These are phyloP conservation scores for Eupeodes luniger DNA, from an alignment of 2,888 invertebrate genomes.

Conservation along the genomic window DNA sequence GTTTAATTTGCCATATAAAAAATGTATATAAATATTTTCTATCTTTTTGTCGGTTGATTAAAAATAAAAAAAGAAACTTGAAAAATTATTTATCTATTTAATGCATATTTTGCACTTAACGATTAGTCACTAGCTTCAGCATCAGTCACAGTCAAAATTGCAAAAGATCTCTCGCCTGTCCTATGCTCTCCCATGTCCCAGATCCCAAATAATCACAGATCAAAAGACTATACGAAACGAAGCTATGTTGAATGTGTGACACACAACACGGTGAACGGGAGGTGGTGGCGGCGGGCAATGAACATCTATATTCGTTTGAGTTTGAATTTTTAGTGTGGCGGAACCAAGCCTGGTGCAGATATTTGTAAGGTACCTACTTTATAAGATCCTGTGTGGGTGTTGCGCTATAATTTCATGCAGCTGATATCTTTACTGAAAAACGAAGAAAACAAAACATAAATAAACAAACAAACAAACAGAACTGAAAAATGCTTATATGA, in stretches of 20 bases:
- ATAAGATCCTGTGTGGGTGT: constrained; percentile 46
- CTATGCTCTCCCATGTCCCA: constrained; percentile 14
- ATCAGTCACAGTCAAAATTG: constrained; percentile 33
- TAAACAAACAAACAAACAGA: constrained; percentile 4
- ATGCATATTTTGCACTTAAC: constrained; percentile 55
- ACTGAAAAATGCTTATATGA: not conserved
- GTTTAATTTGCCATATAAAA: constrained; percentile 40
- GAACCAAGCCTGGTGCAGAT: constrained; percentile 48
- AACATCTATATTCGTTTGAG: not conserved
- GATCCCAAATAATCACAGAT: constrained; percentile 47
- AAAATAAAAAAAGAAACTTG: constrained; percentile 26
- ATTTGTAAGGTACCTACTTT: constrained; percentile 13
- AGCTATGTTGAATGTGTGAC: no score
- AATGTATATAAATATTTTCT: not conserved
- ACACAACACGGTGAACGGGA: no score
- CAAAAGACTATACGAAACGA: constrained; percentile 28
- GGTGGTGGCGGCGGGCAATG: no score
- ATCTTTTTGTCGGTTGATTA: constrained; percentile 35
- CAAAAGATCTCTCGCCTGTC: constrained; percentile 50
- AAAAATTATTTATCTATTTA: constrained; percentile 35
- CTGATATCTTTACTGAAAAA: constrained; percentile 36
- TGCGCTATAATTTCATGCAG: constrained; percentile 57
- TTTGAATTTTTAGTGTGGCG: constrained; percentile 14
- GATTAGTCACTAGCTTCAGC: constrained; percentile 55
- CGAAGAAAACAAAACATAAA: constrained; percentile 25